phyloP scores from a whole-genome alignment of 2,113 vertebrate species.

The Myodes glareolus region DNA sequence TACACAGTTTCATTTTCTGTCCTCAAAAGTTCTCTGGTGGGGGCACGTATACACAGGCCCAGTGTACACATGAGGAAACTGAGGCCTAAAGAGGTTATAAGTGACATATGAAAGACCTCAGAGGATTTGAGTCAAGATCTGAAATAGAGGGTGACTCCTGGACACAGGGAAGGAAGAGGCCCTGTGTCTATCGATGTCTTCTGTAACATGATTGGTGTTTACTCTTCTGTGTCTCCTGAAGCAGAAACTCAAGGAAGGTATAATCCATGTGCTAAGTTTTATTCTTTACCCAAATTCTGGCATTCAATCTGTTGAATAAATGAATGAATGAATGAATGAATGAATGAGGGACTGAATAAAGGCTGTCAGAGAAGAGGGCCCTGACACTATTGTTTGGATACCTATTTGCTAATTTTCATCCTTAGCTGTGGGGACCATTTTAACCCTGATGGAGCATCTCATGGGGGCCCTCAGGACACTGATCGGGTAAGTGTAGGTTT shows the following conservation, averaged over 20 bases:
- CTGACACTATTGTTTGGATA: background rate
- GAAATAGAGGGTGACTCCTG: background rate
- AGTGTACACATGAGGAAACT: background rate
- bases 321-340: background rate
- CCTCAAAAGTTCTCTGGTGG: background rate
- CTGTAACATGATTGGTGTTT: background rate
- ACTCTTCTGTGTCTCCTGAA: background rate
- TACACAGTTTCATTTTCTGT: background rate
- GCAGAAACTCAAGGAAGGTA: background rate
- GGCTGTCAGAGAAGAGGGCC: background rate
- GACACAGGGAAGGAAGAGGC: background rate
- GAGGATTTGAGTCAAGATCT: conserved; percentile 25
- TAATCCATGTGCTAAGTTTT: background rate
- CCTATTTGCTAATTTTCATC: background rate
- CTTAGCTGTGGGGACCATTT: conserved; percentile 94
- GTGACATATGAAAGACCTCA: background rate
- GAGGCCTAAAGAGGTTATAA: conserved; percentile 12
- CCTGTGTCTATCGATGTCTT: background rate
- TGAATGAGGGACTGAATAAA: background rate
- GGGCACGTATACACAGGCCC: background rate
- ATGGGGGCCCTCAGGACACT: conserved; percentile 89
- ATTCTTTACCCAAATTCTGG: background rate
- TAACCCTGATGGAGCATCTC: conserved; percentile 89
- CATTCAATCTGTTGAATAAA: background rate
- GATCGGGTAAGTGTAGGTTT: conserved; percentile 88